phyloP scores from a whole-genome alignment of 2,113 vertebrate species.

The Ellobius talpinus region DNA sequence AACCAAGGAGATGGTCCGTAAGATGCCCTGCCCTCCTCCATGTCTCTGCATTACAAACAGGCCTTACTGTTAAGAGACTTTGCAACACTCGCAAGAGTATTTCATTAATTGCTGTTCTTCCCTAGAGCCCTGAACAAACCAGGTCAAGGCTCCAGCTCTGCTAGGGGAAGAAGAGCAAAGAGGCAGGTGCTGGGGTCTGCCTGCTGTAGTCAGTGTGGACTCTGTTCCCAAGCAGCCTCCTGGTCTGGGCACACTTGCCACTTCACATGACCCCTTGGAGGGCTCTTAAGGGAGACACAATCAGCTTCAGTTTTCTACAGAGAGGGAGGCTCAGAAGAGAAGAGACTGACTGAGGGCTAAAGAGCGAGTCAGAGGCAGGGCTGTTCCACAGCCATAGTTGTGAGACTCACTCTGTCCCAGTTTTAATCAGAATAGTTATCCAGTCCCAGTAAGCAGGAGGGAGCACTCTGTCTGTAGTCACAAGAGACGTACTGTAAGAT shows the following conservation, averaged over 20 bases:
- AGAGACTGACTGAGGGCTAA: too few relatives aligned
- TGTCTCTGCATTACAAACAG: not conserved
- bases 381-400: not conserved
- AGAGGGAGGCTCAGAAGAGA: not conserved
- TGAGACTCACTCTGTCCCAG: not conserved
- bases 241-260: rapidly evolving
- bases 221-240: not conserved
- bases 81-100: not conserved
- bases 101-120: not conserved
- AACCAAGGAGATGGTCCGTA: slow-evolving; percentile 15
- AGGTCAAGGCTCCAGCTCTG: not conserved
- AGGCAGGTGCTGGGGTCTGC: not conserved
- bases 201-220: not conserved
- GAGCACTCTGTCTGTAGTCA: not conserved
- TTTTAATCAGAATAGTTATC: not conserved
- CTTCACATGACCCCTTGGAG: not conserved
- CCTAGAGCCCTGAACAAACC: not conserved
- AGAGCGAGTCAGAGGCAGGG: rapidly evolving
- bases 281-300: rapidly evolving
- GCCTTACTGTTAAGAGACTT: not conserved
- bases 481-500: not conserved
- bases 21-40: not conserved
- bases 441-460: not conserved
- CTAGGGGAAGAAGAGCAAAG: not conserved
- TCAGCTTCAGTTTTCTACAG: not conserved